phyloP scores from a whole-genome alignment of 2,113 vertebrate genomes.

The Gnathonemus echidnorhynchus region DNA sequence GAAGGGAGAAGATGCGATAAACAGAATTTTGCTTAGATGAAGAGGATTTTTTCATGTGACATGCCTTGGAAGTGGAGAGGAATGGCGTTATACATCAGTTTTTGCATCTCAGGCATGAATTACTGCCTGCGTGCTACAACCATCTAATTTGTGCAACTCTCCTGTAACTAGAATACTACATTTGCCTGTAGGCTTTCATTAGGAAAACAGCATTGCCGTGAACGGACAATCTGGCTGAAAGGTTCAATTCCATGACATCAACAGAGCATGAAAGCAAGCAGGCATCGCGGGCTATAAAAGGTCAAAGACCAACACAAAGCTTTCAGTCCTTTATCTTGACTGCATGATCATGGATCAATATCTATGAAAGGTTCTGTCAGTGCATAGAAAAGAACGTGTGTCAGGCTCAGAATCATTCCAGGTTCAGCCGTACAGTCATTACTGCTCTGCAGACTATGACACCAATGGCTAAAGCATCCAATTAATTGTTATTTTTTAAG shows the following conservation, averaged over 20 bases:
- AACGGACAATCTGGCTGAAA: neutral
- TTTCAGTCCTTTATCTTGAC: neutral
- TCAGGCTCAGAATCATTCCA: neutral
- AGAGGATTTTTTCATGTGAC: neutral
- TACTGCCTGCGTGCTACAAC: neutral
- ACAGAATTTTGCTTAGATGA: neutral
- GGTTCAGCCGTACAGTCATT: neutral
- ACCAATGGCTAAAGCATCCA: neutral
- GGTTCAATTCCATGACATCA: neutral
- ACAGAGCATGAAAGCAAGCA: neutral
- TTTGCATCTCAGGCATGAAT: neutral
- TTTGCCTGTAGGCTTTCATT: neutral
- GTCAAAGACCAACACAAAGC: neutral
- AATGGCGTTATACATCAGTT: neutral
- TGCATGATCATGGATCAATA: neutral
- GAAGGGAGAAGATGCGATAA: conserved; percentile 3
- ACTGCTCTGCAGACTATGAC: neutral
- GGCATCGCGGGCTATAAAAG: neutral
- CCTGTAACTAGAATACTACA: neutral
- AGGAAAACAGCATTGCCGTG: neutral
- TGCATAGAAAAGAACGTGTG: neutral
- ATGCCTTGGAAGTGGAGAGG: neutral
- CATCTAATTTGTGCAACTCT: neutral
- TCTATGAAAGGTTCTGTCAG: neutral
- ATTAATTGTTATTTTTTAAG: neutral